Conservation (phyloP, 2,113 vertebrate genomes). For the Pteruthius melanotis region DNA sequence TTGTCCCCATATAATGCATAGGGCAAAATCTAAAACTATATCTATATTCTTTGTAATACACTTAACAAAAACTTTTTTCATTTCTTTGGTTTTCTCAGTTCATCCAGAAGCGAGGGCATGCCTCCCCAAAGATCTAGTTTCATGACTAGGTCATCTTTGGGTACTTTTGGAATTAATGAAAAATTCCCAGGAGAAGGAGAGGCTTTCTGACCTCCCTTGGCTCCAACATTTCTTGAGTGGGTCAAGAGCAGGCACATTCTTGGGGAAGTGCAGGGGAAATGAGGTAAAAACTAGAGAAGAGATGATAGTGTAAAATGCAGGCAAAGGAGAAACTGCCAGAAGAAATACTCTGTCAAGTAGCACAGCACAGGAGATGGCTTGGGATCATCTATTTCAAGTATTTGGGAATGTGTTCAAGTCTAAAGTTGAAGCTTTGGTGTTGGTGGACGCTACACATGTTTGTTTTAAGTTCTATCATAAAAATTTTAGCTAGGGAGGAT, state of each 20-base stretch:
- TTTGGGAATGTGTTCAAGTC: neutral
- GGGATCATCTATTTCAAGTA: neutral
- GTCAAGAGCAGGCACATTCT: neutral
- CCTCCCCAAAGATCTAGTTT: too few relatives aligned
- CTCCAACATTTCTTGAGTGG: too few relatives aligned
- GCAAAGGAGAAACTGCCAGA: neutral
- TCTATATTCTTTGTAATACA: too few relatives aligned
- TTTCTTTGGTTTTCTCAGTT: too few relatives aligned
- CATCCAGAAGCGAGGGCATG: too few relatives aligned
- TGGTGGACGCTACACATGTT: neutral
- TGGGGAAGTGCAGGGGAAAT: neutral
- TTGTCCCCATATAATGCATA: too few relatives aligned
- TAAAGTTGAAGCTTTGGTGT: neutral
- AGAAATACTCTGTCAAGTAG: neutral
- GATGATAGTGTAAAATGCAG: neutral
- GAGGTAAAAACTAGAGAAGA: neutral
- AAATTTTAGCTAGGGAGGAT: neutral
- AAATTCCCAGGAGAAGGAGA: too few relatives aligned
- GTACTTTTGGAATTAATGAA: too few relatives aligned
- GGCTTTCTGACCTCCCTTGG: too few relatives aligned
- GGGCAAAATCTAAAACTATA: too few relatives aligned
- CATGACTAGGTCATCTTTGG: too few relatives aligned
- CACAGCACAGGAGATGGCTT: neutral
- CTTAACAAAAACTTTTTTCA: too few relatives aligned
- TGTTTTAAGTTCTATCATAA: neutral